Percentiles rank a stretch among this genome's conserved stretches.
phyloP scores from a whole-genome alignment of 1,140 invertebrate species.

The Drosophila malerkotliana region DNA sequence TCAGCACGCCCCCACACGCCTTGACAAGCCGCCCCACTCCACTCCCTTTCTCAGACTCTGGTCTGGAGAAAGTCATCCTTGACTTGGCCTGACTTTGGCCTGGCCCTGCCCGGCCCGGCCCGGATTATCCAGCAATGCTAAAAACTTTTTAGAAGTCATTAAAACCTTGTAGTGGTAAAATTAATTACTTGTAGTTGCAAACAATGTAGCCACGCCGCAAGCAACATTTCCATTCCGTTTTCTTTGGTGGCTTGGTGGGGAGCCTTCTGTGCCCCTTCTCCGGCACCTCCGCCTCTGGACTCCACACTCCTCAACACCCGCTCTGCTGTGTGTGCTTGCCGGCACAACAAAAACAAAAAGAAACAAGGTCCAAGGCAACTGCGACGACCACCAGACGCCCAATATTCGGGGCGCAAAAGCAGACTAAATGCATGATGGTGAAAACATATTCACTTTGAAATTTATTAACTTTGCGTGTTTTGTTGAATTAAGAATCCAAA shows the following conservation, averaged over 20 bases:
- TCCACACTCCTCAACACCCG: not conserved
- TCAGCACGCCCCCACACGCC: slow-evolving; percentile 59
- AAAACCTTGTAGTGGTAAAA: slow-evolving; percentile 84
- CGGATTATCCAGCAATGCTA: slow-evolving; percentile 80
- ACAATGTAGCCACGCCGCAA: slow-evolving; percentile 82
- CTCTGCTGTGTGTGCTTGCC: too few species aligned
- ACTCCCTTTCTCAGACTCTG: not conserved
- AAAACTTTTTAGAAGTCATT: slow-evolving; percentile 83
- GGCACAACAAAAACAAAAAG: not conserved
- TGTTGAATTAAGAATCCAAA: slow-evolving; percentile 79
- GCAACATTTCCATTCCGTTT: slow-evolving; percentile 71
- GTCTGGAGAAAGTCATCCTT: slow-evolving; percentile 34
- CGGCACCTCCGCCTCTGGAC: not conserved
- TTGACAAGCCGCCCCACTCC: not conserved
- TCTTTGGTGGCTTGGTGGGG: slow-evolving; percentile 9
- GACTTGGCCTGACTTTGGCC: slow-evolving; percentile 54
- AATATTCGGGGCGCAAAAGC: slow-evolving; percentile 37
- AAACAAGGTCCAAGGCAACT: slow-evolving; percentile 27
- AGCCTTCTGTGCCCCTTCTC: not conserved
- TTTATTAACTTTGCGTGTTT: slow-evolving; percentile 81
- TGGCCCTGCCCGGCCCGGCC: not conserved
- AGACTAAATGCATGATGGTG: slow-evolving; percentile 78
- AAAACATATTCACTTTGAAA: slow-evolving; percentile 82
- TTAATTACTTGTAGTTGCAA: slow-evolving; percentile 84
- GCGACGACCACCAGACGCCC: slow-evolving; percentile 38